These are phyloP conservation scores for Cylindroiulus punctatus DNA, from an alignment of 2,888 invertebrate genomes.

Conservation along the genomic window DNA sequence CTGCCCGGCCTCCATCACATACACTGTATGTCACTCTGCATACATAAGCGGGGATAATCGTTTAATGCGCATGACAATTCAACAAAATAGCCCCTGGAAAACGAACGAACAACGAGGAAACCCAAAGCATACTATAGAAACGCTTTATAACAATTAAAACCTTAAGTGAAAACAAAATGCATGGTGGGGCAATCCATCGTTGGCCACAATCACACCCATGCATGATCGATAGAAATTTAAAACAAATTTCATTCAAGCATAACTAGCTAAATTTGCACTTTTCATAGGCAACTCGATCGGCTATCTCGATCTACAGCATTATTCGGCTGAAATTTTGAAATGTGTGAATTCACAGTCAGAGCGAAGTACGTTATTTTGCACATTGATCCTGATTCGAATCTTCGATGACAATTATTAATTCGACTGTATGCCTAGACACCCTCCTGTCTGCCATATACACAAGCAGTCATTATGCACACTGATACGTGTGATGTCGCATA, in stretches of 20 bases:
- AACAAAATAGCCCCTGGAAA: neutral
- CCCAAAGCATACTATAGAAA: neutral
- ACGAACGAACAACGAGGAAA: neutral
- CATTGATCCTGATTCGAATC: too few species aligned
- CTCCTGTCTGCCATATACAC: neutral
- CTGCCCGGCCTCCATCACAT: neutral
- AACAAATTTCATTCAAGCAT: neutral
- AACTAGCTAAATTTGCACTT: neutral
- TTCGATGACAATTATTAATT: too few species aligned
- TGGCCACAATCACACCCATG: neutral
- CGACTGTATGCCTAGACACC: neutral
- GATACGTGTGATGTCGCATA: neutral
- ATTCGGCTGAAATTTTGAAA: too few species aligned
- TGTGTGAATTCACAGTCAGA: too few species aligned
- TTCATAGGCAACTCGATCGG: neutral
- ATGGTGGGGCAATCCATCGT: neutral
- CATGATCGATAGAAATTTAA: neutral
- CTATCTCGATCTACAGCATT: too few species aligned
- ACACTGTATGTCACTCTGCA: neutral
- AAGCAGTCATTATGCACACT: neutral
- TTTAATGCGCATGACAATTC: slow-evolving; percentile 30
- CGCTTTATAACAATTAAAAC: neutral
- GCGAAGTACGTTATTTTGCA: too few species aligned
- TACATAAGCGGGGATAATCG: neutral
- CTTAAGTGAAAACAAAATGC: slow-evolving; percentile 8